These are phyloP conservation scores for Apodemus agrarius DNA, from an alignment of 2,797 vertebrate genomes.

Conservation along the genomic window DNA sequence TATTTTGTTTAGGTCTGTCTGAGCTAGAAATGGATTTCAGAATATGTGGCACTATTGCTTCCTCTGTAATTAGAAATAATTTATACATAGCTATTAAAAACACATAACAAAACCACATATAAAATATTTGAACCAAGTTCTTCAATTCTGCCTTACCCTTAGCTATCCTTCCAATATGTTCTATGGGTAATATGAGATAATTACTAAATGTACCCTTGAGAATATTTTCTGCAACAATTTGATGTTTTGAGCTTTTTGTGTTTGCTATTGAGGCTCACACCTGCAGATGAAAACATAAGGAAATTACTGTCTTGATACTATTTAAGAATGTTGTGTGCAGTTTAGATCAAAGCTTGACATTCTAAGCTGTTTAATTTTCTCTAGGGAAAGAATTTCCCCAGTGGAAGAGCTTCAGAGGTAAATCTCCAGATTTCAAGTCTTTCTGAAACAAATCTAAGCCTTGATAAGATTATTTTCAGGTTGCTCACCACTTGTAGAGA, in stretches of 20 bases:
- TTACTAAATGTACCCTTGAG: conserved; percentile 60
- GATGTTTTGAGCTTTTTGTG: conserved; percentile 49
- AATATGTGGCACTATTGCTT: conserved; percentile 49
- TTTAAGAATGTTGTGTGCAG: conserved; percentile 42
- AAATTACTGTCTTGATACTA: conserved; percentile 60
- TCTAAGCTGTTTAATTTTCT: conserved; percentile 67
- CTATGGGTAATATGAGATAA: conserved; percentile 56
- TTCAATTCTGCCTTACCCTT: conserved; percentile 40
- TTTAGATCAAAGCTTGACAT: conserved; percentile 72
- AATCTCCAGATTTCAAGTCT: neutral
- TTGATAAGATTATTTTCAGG: conserved; percentile 67
- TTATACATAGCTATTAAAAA: conserved; percentile 69
- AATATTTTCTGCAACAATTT: conserved; percentile 60
- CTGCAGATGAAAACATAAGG: conserved; percentile 60
- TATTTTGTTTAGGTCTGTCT: conserved; percentile 26
- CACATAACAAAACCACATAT: conserved; percentile 51
- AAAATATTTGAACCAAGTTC: conserved; percentile 62
- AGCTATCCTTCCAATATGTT: neutral
- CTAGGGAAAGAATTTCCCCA: conserved; percentile 56
- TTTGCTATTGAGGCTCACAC: conserved; percentile 62
- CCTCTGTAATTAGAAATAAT: conserved; percentile 73
- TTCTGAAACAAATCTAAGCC: conserved; percentile 73
- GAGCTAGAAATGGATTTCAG: conserved; percentile 69
- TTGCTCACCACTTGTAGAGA: conserved; percentile 29
- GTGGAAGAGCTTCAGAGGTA: conserved; percentile 57